Evolutionary conservation across 2,113 vertebrate genomes (phyloP).

Genomic region (Todiramphus chloris): DNA sequence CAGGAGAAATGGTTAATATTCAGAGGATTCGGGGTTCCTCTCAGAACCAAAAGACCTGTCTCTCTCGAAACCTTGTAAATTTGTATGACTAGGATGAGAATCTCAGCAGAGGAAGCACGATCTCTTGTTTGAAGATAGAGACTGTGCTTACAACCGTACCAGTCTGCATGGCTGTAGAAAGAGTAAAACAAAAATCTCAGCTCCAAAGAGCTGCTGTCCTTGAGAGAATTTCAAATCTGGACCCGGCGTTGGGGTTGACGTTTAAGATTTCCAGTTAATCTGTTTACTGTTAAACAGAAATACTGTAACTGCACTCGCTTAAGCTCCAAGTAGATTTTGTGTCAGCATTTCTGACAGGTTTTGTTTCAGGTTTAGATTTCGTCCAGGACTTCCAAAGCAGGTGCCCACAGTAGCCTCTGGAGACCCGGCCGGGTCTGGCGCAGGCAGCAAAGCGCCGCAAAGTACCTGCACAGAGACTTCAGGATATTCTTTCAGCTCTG

Average conservation of each 20-base stretch:
- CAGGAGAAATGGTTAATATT: neutral
- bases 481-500: neutral
- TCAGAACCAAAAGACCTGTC: neutral
- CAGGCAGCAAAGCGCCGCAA: neutral
- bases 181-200: neutral
- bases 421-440: neutral
- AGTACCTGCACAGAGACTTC: neutral
- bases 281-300: neutral
- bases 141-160: neutral
- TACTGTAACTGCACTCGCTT: neutral
- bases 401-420: neutral
- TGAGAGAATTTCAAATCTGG: neutral
- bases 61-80: neutral
- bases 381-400: neutral
- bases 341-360: neutral
- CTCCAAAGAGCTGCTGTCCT: neutral
- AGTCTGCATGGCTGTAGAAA: neutral
- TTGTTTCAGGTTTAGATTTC: neutral
- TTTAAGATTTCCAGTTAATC: neutral
- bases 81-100: neutral
- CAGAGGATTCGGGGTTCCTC: neutral
- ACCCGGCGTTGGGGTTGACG: neutral
- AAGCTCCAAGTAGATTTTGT: neutral
- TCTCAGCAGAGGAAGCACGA: neutral
- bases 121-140: neutral